phyloP scores from a whole-genome alignment of 2,888 invertebrate species.

The Flabesymbios commensalis region DNA sequence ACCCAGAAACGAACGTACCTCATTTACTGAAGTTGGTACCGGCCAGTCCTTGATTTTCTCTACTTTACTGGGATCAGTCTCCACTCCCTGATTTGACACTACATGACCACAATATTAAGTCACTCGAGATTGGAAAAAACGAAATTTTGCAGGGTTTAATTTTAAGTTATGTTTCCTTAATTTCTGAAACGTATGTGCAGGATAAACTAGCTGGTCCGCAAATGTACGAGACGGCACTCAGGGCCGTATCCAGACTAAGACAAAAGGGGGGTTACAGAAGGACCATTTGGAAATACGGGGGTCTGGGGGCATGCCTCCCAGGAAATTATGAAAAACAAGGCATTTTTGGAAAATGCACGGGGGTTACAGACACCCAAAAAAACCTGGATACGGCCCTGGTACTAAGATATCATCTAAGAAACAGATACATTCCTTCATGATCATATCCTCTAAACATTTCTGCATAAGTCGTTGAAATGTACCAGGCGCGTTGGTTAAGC shows the following conservation, averaged over 20 bases:
- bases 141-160: not conserved
- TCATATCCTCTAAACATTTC: not conserved
- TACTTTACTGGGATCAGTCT: slow-evolving; percentile 3
- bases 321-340: no score
- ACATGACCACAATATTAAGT: slow-evolving; percentile 3
- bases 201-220: not conserved
- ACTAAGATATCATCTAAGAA: slow-evolving; percentile 6
- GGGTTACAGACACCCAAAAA: no score
- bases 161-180: not conserved
- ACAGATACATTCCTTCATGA: not conserved
- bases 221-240: not conserved
- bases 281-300: no score
- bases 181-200: not conserved
- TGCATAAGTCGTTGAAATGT: not conserved
- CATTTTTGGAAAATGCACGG: no score
- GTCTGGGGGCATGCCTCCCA: no score
- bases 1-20: slow-evolving; percentile 19
- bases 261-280: no score
- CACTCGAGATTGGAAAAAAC: not conserved
- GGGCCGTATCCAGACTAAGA: no score
- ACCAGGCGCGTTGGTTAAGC: not conserved
- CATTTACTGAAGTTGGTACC: slow-evolving; percentile 8
- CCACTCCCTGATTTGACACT: not conserved
- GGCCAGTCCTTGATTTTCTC: slow-evolving; percentile 6
- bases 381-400: no score